Evolutionary conservation across 2,797 vertebrate genomes (phyloP), one percentile per base, ranked within the genome.

Genomic region (Intellagama lesueurii): DNA sequence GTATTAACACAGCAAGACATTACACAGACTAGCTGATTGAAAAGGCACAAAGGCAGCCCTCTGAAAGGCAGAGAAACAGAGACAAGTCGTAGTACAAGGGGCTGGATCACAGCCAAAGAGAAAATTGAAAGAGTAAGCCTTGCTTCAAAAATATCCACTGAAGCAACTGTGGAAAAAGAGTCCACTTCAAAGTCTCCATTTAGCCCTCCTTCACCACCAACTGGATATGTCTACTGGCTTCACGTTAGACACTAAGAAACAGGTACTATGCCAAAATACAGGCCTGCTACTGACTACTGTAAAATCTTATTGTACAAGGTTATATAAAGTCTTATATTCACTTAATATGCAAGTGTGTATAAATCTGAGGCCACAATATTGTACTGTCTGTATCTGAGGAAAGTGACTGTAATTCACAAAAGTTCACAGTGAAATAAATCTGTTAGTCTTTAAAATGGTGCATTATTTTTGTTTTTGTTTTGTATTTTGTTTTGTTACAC

Each of bases 111-210:
- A 19, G 16, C 1, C 6, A 32, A 0, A 0, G 35, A 68, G 16
- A 88, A 83, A 87, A 76, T n/a, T 52, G 81, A n/a, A n/a, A 44
- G 11, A 35, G 64, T 26, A 14, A 5, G 81, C 0, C 1, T 11
- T 11, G 81, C 14, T 90, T 60, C 82, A 88, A 88, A 72, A 69
- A 30, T 56, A 88, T 66, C 49, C 75, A 84, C 24, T 66, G 75
- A 79, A 22, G 49, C 52, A 87, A 79, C 76, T 80, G 35, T 0
- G 32, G 44, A 47, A 49, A 32, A 32, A 30, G 24, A n/a, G 35
- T 30, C 77, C 56, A 56, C 81, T 70, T 66, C 60, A 30, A 76
- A 81, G 83, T 76, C 16, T 73, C 52, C 81, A 81, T 76, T 52
- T 81, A 30, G 76, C 52, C 44, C 49, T 72, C 32, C 70, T 49